phyloP scores from a whole-genome alignment of 2,888 invertebrate species.

The Argyresthia albistria region DNA sequence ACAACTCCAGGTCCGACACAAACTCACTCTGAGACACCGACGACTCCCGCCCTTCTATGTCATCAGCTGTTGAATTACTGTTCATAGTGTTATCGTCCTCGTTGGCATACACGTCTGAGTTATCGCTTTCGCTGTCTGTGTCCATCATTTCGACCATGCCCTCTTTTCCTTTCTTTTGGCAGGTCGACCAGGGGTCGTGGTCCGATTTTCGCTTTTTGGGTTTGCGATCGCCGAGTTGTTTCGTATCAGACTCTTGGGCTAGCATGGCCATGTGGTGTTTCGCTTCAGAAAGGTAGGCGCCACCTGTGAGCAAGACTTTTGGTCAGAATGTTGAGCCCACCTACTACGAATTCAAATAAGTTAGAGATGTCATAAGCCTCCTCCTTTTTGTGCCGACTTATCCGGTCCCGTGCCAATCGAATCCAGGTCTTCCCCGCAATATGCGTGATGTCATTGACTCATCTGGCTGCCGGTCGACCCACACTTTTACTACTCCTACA shows the following conservation, averaged over 20 bases:
- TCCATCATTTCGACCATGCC: conserved; percentile 74
- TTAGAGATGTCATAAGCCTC: no score
- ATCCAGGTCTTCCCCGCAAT: no score
- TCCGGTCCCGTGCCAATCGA: no score
- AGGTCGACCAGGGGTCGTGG: conserved; percentile 71
- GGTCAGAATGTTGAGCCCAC: no score
- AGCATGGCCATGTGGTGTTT: conserved; percentile 58
- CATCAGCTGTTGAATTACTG: conserved; percentile 58
- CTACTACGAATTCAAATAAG: no score
- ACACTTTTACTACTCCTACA: no score
- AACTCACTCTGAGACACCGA: conserved; percentile 70
- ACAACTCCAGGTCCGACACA: conserved; percentile 75
- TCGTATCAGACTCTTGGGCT: conserved; percentile 48
- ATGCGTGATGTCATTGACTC: no score
- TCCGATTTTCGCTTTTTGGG: conserved; percentile 76
- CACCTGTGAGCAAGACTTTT: conserved; percentile 31
- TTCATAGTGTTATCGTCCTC: conserved; percentile 62
- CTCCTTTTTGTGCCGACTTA: no score
- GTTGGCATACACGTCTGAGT: conserved; percentile 52
- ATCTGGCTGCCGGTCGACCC: no score
- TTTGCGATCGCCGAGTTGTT: conserved; percentile 49
- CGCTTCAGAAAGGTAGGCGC: conserved; percentile 57
- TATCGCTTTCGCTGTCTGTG: conserved; percentile 71
- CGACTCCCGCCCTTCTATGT: conserved; percentile 48
- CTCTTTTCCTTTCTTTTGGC: conserved; percentile 73